Conservation (phyloP, 2,113 vertebrate species). For the Leucopsar rothschildi region DNA sequence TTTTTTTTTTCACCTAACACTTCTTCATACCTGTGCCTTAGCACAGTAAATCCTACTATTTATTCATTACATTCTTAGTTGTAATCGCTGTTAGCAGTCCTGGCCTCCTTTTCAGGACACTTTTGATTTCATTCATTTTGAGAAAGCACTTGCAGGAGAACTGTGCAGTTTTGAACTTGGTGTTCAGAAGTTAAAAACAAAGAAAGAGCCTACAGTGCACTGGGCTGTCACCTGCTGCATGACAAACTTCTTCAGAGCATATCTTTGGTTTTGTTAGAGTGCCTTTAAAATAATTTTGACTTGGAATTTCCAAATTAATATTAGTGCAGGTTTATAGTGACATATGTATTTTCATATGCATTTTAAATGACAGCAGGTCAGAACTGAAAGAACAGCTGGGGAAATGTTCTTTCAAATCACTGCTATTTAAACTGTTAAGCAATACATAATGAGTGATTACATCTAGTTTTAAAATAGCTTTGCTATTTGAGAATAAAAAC, state of each 20-base stretch:
- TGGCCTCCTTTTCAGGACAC: not conserved
- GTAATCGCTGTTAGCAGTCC: not conserved
- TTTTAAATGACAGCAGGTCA: not conserved
- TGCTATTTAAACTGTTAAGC: not conserved
- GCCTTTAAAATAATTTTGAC: not conserved
- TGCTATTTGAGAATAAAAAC: not conserved
- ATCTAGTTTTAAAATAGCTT: not conserved
- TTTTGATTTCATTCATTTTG: not conserved
- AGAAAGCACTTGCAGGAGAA: not conserved
- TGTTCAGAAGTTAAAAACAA: not conserved
- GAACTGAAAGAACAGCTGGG: not conserved
- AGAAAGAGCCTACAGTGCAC: not conserved
- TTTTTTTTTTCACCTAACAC: not conserved
- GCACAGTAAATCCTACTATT: not conserved
- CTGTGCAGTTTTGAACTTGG: not conserved
- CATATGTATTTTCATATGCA: not conserved
- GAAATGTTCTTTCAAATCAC: not conserved
- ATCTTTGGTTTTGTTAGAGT: not conserved
- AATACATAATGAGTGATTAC: not conserved
- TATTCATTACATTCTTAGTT: not conserved
- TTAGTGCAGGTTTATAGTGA: not conserved
- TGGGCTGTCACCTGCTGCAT: not conserved
- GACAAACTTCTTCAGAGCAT: not conserved
- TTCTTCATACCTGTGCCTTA: not conserved
- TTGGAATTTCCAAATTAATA: not conserved